Evolutionary conservation across 2,797 vertebrate species (phyloP).

Genomic region (Sebastolobus alascanus): DNA sequence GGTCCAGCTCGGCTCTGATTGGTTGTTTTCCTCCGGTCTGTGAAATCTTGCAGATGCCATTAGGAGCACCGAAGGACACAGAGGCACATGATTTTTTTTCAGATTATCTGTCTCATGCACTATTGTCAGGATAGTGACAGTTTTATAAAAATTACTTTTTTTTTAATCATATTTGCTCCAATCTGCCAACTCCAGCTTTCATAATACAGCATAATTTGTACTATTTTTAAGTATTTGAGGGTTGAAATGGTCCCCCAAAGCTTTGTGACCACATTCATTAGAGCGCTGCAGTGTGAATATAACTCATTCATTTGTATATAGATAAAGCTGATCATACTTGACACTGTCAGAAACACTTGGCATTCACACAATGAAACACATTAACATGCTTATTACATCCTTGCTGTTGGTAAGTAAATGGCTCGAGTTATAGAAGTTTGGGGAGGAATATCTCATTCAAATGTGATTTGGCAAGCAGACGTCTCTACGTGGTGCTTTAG

Average conservation of each 20-base stretch:
- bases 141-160: no score
- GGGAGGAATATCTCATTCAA: slow-evolving; percentile 36
- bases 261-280: background rate
- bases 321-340: background rate
- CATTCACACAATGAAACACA: slow-evolving; percentile 1
- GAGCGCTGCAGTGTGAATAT: background rate
- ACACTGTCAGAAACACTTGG: no score
- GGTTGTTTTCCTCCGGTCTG: no score
- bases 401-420: background rate
- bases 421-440: slow-evolving; percentile 3
- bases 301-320: background rate
- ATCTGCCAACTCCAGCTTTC: no score
- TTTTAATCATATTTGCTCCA: no score
- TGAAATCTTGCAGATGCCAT: no score
- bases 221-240: background rate
- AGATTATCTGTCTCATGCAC: no score
- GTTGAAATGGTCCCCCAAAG: background rate
- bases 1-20: no score
- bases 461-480: slow-evolving; percentile 36
- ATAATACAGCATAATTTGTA: background rate
- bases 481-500: slow-evolving; percentile 15
- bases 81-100: no score
- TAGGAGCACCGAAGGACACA: no score
- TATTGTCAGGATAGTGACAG: no score
- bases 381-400: background rate